Conservation (phyloP, 92 coral and sea anemone species). For the Phenganax marumi region DNA sequence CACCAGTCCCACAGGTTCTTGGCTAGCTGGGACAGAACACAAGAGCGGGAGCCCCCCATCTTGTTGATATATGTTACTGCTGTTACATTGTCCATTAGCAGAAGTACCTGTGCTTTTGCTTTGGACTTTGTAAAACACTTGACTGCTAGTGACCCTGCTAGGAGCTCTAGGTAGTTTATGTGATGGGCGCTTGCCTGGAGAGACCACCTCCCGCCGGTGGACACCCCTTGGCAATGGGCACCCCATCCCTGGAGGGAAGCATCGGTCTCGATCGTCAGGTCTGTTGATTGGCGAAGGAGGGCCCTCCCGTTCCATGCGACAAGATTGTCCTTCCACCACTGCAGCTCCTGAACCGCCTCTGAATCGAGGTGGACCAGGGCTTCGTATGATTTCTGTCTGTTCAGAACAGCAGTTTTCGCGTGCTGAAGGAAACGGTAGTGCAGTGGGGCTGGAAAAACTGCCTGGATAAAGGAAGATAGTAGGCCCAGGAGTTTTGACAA, state of each 20-base stretch:
- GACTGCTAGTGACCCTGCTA: no score
- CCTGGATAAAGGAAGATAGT: slow-evolving; percentile 58
- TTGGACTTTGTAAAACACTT: no score
- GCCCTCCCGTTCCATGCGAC: slow-evolving; percentile 56
- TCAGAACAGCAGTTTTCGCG: slow-evolving; percentile 11
- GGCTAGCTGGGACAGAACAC: no score
- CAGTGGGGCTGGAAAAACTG: slow-evolving; percentile 55
- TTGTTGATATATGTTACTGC: no score
- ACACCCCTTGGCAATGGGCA: slow-evolving; percentile 54
- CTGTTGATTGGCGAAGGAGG: slow-evolving; percentile 47
- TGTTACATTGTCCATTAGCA: no score
- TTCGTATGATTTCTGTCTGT: slow-evolving; percentile 47
- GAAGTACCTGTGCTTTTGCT: no score
- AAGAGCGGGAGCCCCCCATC: no score
- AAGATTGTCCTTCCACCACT: slow-evolving; percentile 54
- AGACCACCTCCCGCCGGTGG: slow-evolving; percentile 3
- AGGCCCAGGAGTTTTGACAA: slow-evolving; percentile 62
- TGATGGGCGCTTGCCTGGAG: neutral
- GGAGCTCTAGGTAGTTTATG: no score
- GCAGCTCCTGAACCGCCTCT: slow-evolving; percentile 30
- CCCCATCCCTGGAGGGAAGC: slow-evolving; percentile 62
- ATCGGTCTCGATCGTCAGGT: slow-evolving; percentile 58
- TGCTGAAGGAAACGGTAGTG: slow-evolving; percentile 52
- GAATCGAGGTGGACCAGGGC: slow-evolving; percentile 20
- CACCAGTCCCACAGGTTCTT: no score